These are phyloP conservation scores for Butastur rufipennis DNA, from an alignment of 2,113 vertebrate genomes.

Conservation along the genomic window DNA sequence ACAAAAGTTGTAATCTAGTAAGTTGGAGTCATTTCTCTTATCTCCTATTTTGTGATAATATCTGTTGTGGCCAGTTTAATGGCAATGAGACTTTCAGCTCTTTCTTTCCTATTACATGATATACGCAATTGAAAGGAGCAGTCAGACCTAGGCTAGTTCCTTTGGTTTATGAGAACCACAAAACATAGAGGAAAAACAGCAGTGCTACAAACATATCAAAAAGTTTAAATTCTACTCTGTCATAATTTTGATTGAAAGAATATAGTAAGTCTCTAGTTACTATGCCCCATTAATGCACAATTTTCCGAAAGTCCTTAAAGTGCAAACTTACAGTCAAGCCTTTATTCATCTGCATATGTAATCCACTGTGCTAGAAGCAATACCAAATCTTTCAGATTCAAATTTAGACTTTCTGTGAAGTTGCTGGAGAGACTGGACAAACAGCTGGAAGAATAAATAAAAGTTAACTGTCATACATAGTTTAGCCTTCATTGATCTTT, in stretches of 20 bases:
- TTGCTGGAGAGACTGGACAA: background rate
- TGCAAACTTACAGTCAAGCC: background rate
- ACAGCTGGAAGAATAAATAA: conserved; percentile 12
- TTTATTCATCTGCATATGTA: background rate
- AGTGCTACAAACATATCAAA: background rate
- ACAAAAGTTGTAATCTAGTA: background rate
- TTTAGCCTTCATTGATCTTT: background rate
- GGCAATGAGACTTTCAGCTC: background rate
- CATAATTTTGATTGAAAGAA: background rate
- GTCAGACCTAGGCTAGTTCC: background rate
- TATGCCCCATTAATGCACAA: rapidly evolving
- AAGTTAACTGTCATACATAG: background rate
- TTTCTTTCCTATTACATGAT: background rate
- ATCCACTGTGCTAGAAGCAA: background rate
- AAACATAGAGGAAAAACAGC: background rate
- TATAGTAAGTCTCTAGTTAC: background rate
- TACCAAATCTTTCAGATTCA: background rate
- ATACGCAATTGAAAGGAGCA: background rate
- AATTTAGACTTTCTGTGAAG: background rate
- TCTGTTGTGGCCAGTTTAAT: background rate
- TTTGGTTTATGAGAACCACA: background rate
- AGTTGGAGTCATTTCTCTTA: background rate
- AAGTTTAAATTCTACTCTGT: background rate
- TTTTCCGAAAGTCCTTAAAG: background rate
- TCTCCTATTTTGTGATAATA: background rate